These are phyloP conservation scores for Myotis findleyi DNA, from an alignment of 2,797 vertebrate genomes.

Conservation along the genomic window DNA sequence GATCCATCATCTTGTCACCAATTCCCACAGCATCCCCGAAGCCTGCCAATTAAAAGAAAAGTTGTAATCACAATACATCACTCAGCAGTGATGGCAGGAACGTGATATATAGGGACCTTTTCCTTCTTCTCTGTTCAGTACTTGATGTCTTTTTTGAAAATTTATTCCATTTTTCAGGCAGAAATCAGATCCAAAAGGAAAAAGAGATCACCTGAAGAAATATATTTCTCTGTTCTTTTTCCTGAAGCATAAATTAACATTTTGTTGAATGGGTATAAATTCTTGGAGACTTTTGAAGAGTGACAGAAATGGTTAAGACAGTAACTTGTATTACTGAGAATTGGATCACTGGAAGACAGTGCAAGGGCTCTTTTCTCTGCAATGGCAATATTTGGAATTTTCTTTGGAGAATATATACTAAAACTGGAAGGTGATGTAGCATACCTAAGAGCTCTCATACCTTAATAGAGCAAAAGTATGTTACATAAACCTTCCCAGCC, in stretches of 20 bases:
- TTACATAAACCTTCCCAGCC: background rate
- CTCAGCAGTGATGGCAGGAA: slow-evolving; percentile 84
- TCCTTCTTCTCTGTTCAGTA: slow-evolving; percentile 68
- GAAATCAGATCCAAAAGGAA: slow-evolving; percentile 64
- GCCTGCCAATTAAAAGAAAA: slow-evolving; percentile 90
- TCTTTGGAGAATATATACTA: background rate
- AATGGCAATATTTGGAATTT: background rate
- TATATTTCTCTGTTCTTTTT: slow-evolving; percentile 60
- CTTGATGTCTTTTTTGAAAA: slow-evolving; percentile 66
- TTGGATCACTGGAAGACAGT: background rate
- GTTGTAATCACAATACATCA: slow-evolving; percentile 85
- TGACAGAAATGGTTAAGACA: slow-evolving; percentile 37
- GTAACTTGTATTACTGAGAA: slow-evolving; percentile 11
- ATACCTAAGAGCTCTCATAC: background rate
- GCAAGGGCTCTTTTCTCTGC: slow-evolving; percentile 7
- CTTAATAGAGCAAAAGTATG: background rate
- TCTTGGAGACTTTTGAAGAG: slow-evolving; percentile 63
- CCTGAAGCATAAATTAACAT: slow-evolving; percentile 70
- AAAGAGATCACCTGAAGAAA: slow-evolving; percentile 38
- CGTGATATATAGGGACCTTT: slow-evolving; percentile 88
- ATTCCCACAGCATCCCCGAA: slow-evolving; percentile 86
- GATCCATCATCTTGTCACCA: slow-evolving; percentile 96
- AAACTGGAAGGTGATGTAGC: background rate
- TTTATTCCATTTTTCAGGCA: slow-evolving; percentile 61
- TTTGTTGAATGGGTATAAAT: slow-evolving; percentile 58